Percentiles rank a stretch among this genome's conserved stretches.
These are phyloP conservation scores for Excalfactoria chinensis DNA, from an alignment of 2,113 vertebrate genomes.

Conservation along the genomic window DNA sequence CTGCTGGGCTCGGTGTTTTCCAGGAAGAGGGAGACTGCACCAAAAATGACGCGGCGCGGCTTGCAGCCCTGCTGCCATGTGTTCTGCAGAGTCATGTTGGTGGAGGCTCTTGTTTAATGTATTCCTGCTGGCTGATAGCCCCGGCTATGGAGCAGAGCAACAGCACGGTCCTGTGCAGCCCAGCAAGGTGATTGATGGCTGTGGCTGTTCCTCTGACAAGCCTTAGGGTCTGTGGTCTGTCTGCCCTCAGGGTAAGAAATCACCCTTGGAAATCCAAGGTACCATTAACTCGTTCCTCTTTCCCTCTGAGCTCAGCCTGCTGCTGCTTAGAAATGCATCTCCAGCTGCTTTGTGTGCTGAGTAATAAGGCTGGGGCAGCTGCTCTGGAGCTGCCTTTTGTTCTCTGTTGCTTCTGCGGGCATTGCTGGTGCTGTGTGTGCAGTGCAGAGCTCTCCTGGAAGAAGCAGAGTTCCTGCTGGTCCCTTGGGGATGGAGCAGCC, in stretches of 20 bases:
- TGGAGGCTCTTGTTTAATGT: neutral
- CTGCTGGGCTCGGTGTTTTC: slow-evolving; percentile 17
- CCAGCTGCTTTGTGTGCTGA: neutral
- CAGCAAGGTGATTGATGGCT: neutral
- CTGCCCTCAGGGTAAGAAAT: neutral
- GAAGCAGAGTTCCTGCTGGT: neutral
- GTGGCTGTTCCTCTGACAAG: neutral
- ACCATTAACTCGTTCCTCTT: neutral
- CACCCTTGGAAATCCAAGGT: neutral
- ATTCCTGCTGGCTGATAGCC: slow-evolving; percentile 35
- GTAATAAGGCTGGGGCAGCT: neutral
- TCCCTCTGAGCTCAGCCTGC: neutral
- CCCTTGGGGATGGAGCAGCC: neutral
- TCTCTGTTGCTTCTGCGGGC: neutral
- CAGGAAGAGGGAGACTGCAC: slow-evolving; percentile 21
- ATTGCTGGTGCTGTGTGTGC: neutral
- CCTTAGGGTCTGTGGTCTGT: neutral
- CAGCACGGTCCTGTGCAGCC: neutral
- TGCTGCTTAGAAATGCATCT: neutral
- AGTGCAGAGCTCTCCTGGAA: neutral
- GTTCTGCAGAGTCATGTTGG: slow-evolving; percentile 52
- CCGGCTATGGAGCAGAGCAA: slow-evolving; percentile 9
- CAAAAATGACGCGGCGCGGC: slow-evolving; percentile 6
- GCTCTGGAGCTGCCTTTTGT: neutral
- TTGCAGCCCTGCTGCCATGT: neutral